Base-by-base conservation (phyloP, 2,888 invertebrate genomes). In the Alloscopus bannaensis region DNA sequence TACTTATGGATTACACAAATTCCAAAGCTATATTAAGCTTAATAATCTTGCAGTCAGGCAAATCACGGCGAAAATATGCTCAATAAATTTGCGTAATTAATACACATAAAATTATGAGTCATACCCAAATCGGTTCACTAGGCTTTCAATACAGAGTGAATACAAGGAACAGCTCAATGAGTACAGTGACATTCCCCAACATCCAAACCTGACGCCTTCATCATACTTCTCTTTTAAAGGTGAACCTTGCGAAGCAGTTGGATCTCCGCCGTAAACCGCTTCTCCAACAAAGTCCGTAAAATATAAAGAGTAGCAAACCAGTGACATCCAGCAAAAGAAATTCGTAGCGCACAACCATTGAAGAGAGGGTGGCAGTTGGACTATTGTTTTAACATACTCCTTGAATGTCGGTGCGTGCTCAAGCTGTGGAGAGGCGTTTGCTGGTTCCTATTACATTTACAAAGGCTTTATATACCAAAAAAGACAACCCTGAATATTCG, bases 241-340 rank as follows among this genome's bases (percentile, higher is more conserved):
- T n/a, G 88, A 88, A 11, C 88, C 89, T 13, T 85, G 85, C 1
- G 88, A 87, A 24, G 88, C 88, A 31, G 79, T 68, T 3, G 84
- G 96, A 89, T 95, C 91, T 0, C 96, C 96, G n/a, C 91, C 91
- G 87, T 94, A 97, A 20, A 96, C 95, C 13, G 95, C 93, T 88
- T 97, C 95, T 0, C 95, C 96, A 1, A 96, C 98, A 87, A 97
- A 98, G 89, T 98, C 97, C 0, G 98, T 98, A 88, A 98, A 98
- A 88, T 97, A 98, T 4, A 98, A 90, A 0, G 97, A 97, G 88
- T 98, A 98, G 88, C 97, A 97, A 55, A 98, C 97, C 86, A 98
- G 94, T 0, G 97, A 96, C 97, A 97, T 98, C 98, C 98, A 98
- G 87, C 97, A 97, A 89, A 98, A 98, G 40, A 98, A 90, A 90